Percentiles rank a stretch among this genome's conserved stretches.
These are phyloP conservation scores for Phalacrocorax brasilianus DNA, from an alignment of 2,113 vertebrate species.

Conservation along the genomic window DNA sequence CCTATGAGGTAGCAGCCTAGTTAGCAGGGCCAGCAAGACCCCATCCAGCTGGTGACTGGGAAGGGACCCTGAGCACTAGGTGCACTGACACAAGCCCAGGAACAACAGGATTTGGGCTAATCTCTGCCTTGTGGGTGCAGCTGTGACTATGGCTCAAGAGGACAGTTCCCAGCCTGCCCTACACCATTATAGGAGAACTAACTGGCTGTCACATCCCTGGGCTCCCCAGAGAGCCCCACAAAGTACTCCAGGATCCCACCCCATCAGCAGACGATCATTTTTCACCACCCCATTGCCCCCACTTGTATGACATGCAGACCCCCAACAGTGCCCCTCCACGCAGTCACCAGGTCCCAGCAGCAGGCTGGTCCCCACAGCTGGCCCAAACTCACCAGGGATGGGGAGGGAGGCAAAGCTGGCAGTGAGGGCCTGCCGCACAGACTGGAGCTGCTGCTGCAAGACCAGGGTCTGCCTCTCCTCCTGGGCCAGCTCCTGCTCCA, in stretches of 20 bases:
- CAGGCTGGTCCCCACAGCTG: accelerated
- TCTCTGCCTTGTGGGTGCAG: not conserved
- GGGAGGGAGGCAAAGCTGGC: conserved; percentile 89
- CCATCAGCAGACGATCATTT: not conserved
- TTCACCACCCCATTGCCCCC: accelerated
- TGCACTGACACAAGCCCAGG: not conserved
- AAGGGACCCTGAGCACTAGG: not conserved
- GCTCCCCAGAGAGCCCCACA: accelerated
- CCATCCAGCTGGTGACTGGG: not conserved
- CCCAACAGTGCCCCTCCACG: accelerated
- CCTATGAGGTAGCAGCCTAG: conserved; percentile 62
- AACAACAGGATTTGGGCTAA: not conserved
- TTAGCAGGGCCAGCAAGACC: not conserved
- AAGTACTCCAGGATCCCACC: not conserved
- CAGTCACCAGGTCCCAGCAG: not conserved
- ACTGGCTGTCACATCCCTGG: not conserved
- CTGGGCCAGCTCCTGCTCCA: conserved; percentile 92
- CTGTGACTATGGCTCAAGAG: not conserved
- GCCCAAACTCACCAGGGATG: conserved; percentile 81
- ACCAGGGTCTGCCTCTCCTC: conserved; percentile 91
- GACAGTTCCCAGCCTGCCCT: not conserved
- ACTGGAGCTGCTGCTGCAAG: conserved; percentile 89
- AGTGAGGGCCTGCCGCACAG: conserved; percentile 89
- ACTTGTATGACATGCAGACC: accelerated
- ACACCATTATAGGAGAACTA: accelerated